These are phyloP conservation scores for Arctia plantaginis DNA, from an alignment of 2,888 invertebrate species.

Conservation along the genomic window DNA sequence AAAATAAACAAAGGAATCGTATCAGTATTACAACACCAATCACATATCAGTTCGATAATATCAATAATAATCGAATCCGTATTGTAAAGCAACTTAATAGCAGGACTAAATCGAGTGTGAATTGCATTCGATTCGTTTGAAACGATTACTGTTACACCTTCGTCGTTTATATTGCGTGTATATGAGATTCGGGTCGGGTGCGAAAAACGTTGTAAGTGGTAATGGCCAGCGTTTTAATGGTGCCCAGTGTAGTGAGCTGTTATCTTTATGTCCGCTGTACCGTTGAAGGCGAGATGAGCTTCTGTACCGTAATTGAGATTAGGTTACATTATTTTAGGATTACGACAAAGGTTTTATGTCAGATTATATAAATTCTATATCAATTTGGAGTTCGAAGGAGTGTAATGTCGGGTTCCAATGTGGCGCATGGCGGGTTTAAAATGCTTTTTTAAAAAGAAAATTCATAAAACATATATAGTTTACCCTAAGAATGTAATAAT, in stretches of 20 bases:
- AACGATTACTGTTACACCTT: constrained; percentile 75
- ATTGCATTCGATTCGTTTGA: constrained; percentile 68
- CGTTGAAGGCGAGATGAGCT: constrained; percentile 29
- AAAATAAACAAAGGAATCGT: constrained; percentile 37
- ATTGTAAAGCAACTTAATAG: constrained; percentile 58
- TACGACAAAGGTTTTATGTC: constrained; percentile 20
- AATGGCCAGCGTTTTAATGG: constrained; percentile 48
- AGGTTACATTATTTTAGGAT: constrained; percentile 19
- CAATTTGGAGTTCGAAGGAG: not conserved
- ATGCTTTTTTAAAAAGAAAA: not conserved
- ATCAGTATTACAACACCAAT: constrained; percentile 43
- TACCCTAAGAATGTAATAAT: not conserved
- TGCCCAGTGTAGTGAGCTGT: constrained; percentile 40
- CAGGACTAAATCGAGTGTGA: constrained; percentile 63
- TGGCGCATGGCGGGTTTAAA: not conserved
- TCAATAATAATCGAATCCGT: constrained; percentile 40
- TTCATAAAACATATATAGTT: not conserved
- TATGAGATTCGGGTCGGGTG: constrained; percentile 69
- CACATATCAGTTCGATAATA: constrained; percentile 40
- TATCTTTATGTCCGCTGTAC: constrained; percentile 44
- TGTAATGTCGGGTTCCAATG: not conserved
- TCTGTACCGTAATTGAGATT: constrained; percentile 27
- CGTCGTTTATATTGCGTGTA: constrained; percentile 75
- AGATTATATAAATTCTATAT: constrained; percentile 1
- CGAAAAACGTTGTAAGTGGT: constrained; percentile 28